A percentile compares a stretch with the other conserved stretches of the same genome.
These are phyloP conservation scores for Podiceps cristatus DNA, from an alignment of 2,113 vertebrate species.

Conservation along the genomic window DNA sequence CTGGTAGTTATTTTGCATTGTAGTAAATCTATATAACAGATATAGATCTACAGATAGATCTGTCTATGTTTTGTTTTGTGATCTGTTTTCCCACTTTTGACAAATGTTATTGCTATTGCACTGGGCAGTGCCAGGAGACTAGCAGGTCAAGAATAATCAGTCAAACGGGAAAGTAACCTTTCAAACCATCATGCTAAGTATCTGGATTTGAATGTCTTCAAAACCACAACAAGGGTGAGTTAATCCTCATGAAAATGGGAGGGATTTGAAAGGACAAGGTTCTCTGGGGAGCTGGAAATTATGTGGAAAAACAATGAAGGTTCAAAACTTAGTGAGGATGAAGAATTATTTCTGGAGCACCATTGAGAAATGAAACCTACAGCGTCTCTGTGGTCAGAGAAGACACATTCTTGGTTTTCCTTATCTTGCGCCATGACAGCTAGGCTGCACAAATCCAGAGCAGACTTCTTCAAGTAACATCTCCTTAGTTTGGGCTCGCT, in stretches of 20 bases:
- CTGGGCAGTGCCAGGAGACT: not conserved
- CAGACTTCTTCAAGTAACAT: not conserved
- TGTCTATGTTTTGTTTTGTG: not conserved
- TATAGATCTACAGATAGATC: not conserved
- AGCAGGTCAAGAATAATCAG: not conserved
- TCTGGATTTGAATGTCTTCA: conserved; percentile 61
- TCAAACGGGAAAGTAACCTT: conserved; percentile 38
- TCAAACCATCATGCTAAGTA: not conserved
- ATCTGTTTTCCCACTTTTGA: not conserved
- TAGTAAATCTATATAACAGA: not conserved
- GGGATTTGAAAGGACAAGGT: conserved; percentile 17
- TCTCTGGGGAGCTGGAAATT: conserved; percentile 37
- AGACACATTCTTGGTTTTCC: conserved; percentile 40
- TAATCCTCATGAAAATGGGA: conserved; percentile 31
- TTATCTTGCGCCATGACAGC: not conserved
- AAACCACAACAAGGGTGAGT: conserved; percentile 16
- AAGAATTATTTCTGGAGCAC: conserved; percentile 60
- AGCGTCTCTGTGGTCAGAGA: conserved; percentile 34
- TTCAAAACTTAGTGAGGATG: conserved; percentile 31
- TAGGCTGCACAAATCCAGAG: conserved; percentile 27
- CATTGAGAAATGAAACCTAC: conserved; percentile 58
- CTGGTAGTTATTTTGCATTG: not conserved
- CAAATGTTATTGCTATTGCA: not conserved
- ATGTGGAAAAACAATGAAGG: conserved; percentile 19
- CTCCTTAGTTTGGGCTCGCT: conserved; percentile 4